A percentile compares a stretch with the other conserved stretches of the same genome.
Conservation (phyloP, 1,140 invertebrate genomes). For the Copidosoma floridanum region DNA sequence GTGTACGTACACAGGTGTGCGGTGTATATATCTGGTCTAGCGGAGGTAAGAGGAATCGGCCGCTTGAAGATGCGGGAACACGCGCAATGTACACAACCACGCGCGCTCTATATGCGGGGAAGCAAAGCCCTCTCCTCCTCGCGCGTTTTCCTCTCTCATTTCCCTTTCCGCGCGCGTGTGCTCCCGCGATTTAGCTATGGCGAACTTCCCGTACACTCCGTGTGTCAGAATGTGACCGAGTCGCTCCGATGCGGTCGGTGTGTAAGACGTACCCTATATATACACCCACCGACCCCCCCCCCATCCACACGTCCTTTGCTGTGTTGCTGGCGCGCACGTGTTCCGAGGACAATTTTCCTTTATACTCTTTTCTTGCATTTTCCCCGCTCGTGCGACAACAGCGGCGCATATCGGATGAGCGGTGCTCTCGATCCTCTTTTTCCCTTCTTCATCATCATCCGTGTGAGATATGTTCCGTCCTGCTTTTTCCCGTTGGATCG, state of each 20-base stretch:
- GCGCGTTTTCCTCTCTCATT: slow-evolving; percentile 23
- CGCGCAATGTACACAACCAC: slow-evolving; percentile 36
- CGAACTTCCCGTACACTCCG: too few relatives aligned
- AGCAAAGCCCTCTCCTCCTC: slow-evolving; percentile 25
- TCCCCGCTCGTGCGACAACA: not conserved
- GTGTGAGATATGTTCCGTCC: too few relatives aligned
- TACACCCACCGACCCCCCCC: too few relatives aligned
- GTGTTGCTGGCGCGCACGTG: too few relatives aligned
- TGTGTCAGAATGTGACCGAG: too few relatives aligned
- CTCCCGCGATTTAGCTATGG: slow-evolving; percentile 12
- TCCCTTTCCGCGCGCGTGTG: slow-evolving; percentile 19
- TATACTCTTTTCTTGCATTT: too few relatives aligned
- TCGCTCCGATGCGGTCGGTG: too few relatives aligned
- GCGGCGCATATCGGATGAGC: not conserved
- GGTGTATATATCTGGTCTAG: not conserved
- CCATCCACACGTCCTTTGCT: too few relatives aligned
- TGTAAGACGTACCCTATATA: too few relatives aligned
- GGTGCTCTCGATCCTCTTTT: not conserved
- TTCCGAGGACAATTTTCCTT: too few relatives aligned
- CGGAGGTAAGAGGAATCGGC: not conserved
- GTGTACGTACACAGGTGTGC: not conserved
- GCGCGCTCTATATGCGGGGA: too few relatives aligned
- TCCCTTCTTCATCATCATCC: not conserved
- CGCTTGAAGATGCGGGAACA: slow-evolving; percentile 41
- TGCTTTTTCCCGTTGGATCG: too few relatives aligned